phyloP scores from a whole-genome alignment of 2,113 vertebrate genomes.

The Oplegnathus fasciatus region DNA sequence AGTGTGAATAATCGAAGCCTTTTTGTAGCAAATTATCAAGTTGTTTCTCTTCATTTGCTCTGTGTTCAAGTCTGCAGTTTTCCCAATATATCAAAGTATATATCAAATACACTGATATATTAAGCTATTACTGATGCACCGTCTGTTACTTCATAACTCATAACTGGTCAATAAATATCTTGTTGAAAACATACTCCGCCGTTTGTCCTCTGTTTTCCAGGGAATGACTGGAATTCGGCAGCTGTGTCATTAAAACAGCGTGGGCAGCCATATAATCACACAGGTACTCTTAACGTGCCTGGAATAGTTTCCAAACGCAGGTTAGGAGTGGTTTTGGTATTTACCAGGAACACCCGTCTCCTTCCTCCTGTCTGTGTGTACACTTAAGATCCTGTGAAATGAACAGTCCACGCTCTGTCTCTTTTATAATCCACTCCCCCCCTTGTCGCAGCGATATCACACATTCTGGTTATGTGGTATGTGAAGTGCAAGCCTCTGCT shows the following conservation, averaged over 20 bases:
- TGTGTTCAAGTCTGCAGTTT: slow-evolving; percentile 44
- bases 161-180: slow-evolving; percentile 73
- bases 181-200: neutral
- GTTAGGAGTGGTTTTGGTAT: slow-evolving; percentile 47
- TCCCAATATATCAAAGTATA: slow-evolving; percentile 23
- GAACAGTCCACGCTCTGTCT: slow-evolving; percentile 5
- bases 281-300: slow-evolving; percentile 57
- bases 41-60: slow-evolving; percentile 29
- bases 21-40: slow-evolving; percentile 70
- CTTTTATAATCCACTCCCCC: neutral
- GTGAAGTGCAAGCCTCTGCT: neutral
- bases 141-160: slow-evolving; percentile 60
- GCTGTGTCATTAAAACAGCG: slow-evolving; percentile 48
- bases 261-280: slow-evolving; percentile 54
- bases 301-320: slow-evolving; percentile 62
- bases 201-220: slow-evolving; percentile 30
- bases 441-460: neutral
- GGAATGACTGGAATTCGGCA: slow-evolving; percentile 52
- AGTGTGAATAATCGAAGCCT: slow-evolving; percentile 70
- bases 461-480: slow-evolving; percentile 34
- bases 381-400: neutral
- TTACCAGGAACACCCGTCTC: slow-evolving; percentile 49
- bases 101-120: slow-evolving; percentile 35
- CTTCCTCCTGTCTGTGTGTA: slow-evolving; percentile 29
- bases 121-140: slow-evolving; percentile 49